Conservation (phyloP, 2,113 vertebrate species). For the Himantopus leucocephalus region DNA sequence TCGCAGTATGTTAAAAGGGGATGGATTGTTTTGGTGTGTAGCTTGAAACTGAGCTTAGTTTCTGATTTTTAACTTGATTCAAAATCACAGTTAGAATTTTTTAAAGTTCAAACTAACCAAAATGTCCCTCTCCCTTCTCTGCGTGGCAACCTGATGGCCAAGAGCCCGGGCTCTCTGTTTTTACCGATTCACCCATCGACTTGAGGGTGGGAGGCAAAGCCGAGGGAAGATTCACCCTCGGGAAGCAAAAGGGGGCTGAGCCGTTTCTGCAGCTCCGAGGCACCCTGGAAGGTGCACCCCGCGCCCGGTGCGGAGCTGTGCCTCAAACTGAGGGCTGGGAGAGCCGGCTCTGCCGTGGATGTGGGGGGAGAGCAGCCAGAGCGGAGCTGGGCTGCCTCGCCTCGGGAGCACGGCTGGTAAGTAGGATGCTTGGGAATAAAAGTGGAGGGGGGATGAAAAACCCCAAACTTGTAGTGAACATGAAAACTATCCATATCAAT, state of each 20-base stretch:
- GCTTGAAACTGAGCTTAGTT: not conserved
- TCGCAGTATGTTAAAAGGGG: not conserved
- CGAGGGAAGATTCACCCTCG: accelerated
- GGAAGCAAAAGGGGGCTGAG: not conserved
- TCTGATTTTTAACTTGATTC: accelerated
- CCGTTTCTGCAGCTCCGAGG: not conserved
- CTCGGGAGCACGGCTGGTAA: not conserved
- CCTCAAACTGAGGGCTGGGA: not conserved
- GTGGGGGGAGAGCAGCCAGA: not conserved
- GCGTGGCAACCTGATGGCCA: not conserved
- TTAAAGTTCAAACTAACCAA: not conserved
- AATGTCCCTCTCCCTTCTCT: not conserved
- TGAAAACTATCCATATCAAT: not conserved
- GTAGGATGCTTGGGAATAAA: not conserved
- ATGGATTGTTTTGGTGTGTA: not conserved
- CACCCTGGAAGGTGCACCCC: not conserved
- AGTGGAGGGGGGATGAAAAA: not conserved
- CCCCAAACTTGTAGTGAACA: accelerated
- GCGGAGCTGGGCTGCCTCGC: not conserved
- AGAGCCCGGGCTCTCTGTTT: not conserved
- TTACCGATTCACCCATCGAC: accelerated
- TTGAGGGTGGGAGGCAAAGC: not conserved
- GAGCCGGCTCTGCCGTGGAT: accelerated
- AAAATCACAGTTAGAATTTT: accelerated
- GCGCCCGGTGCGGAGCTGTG: accelerated